Base-by-base conservation (phyloP, 2,113 vertebrate species). In the Dicaeum eximium region DNA sequence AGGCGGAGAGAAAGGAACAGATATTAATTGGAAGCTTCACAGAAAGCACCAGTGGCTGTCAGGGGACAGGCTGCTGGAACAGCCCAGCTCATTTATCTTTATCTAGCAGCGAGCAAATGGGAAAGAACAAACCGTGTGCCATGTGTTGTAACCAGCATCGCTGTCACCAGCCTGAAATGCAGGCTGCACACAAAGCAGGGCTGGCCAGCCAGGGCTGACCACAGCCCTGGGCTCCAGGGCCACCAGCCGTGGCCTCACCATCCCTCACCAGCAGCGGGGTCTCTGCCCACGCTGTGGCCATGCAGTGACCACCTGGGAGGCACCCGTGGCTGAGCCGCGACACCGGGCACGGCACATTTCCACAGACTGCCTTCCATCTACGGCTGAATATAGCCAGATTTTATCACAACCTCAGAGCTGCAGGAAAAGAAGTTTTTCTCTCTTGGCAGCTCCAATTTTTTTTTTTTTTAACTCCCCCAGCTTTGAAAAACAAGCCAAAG, bases 221-320 rank as follows among this genome's bases (percentile, higher is more conserved):
- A 7, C 57, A 47, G 83, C 60, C 4, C 0, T 0, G 47, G 50
- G 42, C 11, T 8, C 7, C 11, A 19, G 77, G 47, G 50, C 38
- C 11, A 10, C 7, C 11, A 19, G 77, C 62, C 0, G 0, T 1
- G 65, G n/a, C 35, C 62, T 35, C 70, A 6, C 20, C 11, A 8
- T 6, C 47, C 54, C 78, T 45, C 22, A 2, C 7, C 42, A 10
- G 67, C 80, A 17, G 3, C 4, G 0, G 6, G 48, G 19, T 54
- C 67, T 16, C 44, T 69, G 58, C 54, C 61, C 0, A 0, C 23
- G 2, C n/a, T 3, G 4, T 1, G 23, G n/a, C 10, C 0, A 0
- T 48, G 37, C 70, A 44, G 53, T 0, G 1, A 15, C 47, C 4
- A 0, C 57, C 57, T 53, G 1, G 3, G 18, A 21, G 40, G 21